Evolutionary conservation across 2,797 vertebrate species (phyloP), one percentile per base, ranked within the genome.

Genomic region (Choloepus didactylus): DNA sequence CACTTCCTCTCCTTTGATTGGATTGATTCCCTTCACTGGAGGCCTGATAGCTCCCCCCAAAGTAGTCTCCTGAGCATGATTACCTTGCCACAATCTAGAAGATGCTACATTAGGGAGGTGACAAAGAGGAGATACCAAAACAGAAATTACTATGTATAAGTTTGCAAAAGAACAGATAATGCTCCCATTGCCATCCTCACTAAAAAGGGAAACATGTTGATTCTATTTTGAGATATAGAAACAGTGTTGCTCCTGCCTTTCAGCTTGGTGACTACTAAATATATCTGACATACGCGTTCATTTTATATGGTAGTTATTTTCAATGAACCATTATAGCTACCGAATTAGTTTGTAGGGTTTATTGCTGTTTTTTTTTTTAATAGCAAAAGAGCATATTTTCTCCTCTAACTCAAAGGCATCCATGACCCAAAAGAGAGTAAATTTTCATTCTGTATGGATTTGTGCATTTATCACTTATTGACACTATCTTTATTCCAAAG

Each of bases 71-170:
- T 62, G 31, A 44, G 81, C 70, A 49, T 59, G 41, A 77, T 95
- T 96, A 91, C 75, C 54, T 93, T 72, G 67, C 95, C 3, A 31
- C 79, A 80, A 75, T 93, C 76, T 88, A 72, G 73, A 75, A 41
- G 18, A 62, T 92, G 25, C 35, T 64, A 27, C 51, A 18, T 60
- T 75, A 67, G 56, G 41, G 14, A 73, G 23, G 38, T 9, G 54
- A 96, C 46, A 72, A 90, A 89, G 19, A 75, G 46, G 62, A 94
- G 83, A 73, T 89, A 88, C 25, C 73, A 80, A 69, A 93, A 77
- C 6, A 49, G n/a, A 88, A 84, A 97, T 76, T 77, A 85, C 66
- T 54, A 70, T 18, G 9, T 75, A 9, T 95, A 75, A 56, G 41
- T 80, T 92, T 86, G 62, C 69, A 89, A 92, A 82, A 72, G 29